phyloP scores from a whole-genome alignment of 2,113 vertebrate species.

The Galemys pyrenaicus region DNA sequence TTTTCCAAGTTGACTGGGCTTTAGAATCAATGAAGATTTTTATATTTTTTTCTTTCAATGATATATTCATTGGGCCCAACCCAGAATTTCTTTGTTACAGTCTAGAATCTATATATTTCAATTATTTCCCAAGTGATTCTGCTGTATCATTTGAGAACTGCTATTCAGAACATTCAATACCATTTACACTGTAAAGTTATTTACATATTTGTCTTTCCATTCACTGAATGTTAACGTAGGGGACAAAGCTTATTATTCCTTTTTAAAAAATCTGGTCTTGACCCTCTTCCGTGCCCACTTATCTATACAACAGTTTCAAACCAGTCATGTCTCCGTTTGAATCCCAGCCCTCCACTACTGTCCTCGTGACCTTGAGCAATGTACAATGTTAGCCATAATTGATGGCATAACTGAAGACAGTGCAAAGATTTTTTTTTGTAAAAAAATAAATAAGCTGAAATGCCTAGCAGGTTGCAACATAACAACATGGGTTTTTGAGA shows the following conservation, averaged over 20 bases:
- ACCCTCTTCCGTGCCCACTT: background rate
- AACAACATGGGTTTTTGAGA: background rate
- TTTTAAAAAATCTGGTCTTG: background rate
- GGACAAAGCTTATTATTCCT: background rate
- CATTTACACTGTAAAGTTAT: background rate
- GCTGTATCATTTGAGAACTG: background rate
- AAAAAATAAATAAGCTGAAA: slow-evolving; percentile 31
- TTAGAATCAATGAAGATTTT: slow-evolving; percentile 5
- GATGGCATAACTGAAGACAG: background rate
- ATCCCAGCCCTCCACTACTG: background rate
- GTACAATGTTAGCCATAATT: background rate
- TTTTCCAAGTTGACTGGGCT: background rate
- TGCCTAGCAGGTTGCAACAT: background rate
- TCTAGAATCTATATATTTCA: background rate
- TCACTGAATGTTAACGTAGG: background rate
- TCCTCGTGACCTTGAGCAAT: background rate
- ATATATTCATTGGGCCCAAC: background rate
- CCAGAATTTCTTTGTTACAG: background rate
- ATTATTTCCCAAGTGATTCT: background rate
- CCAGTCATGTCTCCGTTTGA: background rate
- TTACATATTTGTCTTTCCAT: background rate
- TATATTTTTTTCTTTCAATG: background rate
- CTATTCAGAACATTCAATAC: background rate
- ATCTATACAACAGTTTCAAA: background rate
- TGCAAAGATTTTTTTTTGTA: background rate